Evolutionary conservation across 2,888 invertebrate genomes (phyloP).

Genomic region (Eumacrocentrus americanus): DNA sequence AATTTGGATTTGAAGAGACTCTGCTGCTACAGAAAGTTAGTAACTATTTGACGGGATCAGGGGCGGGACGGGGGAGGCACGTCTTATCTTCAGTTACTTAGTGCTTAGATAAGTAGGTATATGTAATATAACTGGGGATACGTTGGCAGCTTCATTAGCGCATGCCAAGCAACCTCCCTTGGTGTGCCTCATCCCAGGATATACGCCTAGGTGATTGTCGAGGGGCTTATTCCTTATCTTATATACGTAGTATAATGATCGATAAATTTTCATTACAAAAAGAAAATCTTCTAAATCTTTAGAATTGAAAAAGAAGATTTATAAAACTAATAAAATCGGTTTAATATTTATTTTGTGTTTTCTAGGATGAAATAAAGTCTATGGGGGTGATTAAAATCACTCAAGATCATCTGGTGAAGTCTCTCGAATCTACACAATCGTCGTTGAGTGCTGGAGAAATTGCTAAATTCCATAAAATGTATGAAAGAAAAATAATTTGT

Average conservation of each 20-base stretch:
- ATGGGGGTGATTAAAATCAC: constrained; percentile 57
- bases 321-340: background rate
- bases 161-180: constrained; percentile 54
- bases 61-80: constrained; percentile 5
- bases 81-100: constrained; percentile 28
- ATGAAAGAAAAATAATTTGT: constrained; percentile 41
- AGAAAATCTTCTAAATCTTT: constrained; percentile 3
- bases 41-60: constrained; percentile 18
- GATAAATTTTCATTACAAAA: constrained; percentile 31
- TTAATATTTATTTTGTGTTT: background rate
- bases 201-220: constrained; percentile 57
- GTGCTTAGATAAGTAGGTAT: constrained; percentile 31
- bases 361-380: constrained; percentile 29
- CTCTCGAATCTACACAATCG: constrained; percentile 75
- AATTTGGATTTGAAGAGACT: background rate
- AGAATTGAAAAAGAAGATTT: constrained; percentile 7
- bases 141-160: constrained; percentile 59
- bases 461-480: constrained; percentile 78
- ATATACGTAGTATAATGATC: constrained; percentile 52
- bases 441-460: constrained; percentile 78
- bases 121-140: constrained; percentile 55
- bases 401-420: constrained; percentile 70
- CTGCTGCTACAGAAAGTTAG: constrained; percentile 3
- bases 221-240: constrained; percentile 57
- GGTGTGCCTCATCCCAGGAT: constrained; percentile 48